phyloP scores from a whole-genome alignment of 2,113 vertebrate species.

The Dendropsophus ebraccatus region DNA sequence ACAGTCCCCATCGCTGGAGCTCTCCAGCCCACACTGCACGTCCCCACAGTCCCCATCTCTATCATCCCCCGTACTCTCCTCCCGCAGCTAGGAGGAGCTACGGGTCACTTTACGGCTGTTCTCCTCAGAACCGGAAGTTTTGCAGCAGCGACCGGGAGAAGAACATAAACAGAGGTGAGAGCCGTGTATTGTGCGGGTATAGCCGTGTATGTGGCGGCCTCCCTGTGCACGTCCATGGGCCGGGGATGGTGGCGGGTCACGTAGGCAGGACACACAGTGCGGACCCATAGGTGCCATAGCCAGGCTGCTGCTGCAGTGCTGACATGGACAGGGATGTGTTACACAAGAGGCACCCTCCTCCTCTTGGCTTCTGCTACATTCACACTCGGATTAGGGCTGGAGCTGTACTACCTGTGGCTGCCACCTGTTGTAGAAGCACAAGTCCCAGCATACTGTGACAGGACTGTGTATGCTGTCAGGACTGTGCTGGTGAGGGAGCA shows the following conservation, averaged over 20 bases:
- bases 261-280: neutral
- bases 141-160: slow-evolving; percentile 52
- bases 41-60: neutral
- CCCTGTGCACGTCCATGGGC: neutral
- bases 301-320: neutral
- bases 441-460: neutral
- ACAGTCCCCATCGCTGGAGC: neutral
- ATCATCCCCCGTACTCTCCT: neutral
- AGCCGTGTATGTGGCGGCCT: neutral
- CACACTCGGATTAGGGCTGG: neutral
- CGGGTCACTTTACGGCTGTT: slow-evolving; percentile 33
- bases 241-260: neutral
- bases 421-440: slow-evolving; percentile 2
- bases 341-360: neutral
- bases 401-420: neutral
- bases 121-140: slow-evolving; percentile 52
- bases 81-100: neutral
- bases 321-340: neutral
- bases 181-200: neutral
- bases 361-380: neutral
- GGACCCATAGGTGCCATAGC: neutral
- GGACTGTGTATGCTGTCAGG: neutral
- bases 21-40: neutral
- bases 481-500: no score
- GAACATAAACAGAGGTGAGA: slow-evolving; percentile 43